Base-by-base conservation (phyloP, 1,140 invertebrate genomes). In the Leptoteleia sp. region DNA sequence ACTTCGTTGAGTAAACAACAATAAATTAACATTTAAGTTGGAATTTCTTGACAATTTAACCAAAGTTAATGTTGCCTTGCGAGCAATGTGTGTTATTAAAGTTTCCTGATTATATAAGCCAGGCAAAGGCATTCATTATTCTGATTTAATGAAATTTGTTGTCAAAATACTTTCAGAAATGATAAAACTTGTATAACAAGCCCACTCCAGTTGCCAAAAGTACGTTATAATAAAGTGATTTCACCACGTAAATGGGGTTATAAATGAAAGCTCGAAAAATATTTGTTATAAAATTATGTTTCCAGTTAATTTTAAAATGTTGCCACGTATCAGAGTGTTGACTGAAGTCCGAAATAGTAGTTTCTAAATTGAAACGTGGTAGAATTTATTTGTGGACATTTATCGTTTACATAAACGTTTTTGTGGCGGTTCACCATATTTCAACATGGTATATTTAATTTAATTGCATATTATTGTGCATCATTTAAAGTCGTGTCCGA, bases 1-100 rank as follows among this genome's bases (percentile, higher is more conserved):
- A 67, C 52, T n/a, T n/a, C n/a, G n/a, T n/a, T 37, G 38, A 12
- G 42, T 59, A 64, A 64, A 73, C 52, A 25, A 65, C 64, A 55
- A 73, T 57, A 65, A 45, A 64, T 65, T 61, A 54, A 31, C 35
- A 48, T 48, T 38, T 48, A 6, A 31, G 37, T 40, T 4, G 12
- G 12, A 40, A 50, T 64, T 50, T 11, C 45, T 50, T 42, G 29
- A 48, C 57, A 47, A 22, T 42, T 45, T 59, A 29, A 42, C 27
- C 27, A 19, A 33, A 19, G 25, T 45, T 43, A 33, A 45, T 37
- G 15, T 12, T 19, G 48, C 33, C 19, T 38, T 54, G 25, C n/a
- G n/a, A n/a, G n/a, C n/a, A n/a, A n/a, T n/a, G n/a, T n/a, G n/a
- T n/a, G n/a, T n/a, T n/a, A n/a, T n/a, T n/a, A 15, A 50, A 50